Base-by-base conservation (phyloP, 2,888 invertebrate genomes). In the Caenorhabditis drosophilae region DNA sequence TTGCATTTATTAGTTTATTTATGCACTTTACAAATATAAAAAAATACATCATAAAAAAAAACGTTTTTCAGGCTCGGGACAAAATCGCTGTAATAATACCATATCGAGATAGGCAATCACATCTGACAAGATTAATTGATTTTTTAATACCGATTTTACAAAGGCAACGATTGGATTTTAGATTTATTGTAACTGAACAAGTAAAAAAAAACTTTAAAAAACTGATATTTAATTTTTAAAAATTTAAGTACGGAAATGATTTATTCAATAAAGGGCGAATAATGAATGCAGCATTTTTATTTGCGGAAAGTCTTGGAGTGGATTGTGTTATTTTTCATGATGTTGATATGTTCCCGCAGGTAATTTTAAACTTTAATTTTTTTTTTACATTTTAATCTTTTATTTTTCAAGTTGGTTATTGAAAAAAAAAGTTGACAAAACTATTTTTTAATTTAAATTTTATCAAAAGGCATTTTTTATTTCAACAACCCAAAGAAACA, bases 321-420 rank as follows among this genome's bases (percentile, higher is more conserved):
- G 77, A 81, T 47, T 83, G 83, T 61, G 80, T 83, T 31, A 69
- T 83, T 9, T 83, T 83, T 52, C 83, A 83, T 53, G 83, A 83
- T 52, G 86, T 85, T 12, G 87, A 87, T 70, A 82, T 87, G 73
- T 83, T 86, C 42, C 86, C 86, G 0, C 81, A 76, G 59, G 70
- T 69, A 15, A 46, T 25, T 36, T 15, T 15, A n/a, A 12, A 23
- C 6, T 44, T 12, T 44, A 44, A 44, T 16, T 23, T 41, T 41
- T 41, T n/a, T n/a, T n/a, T n/a, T n/a, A n/a, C n/a, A 45, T 11
- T 9, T 20, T 11, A 23, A 45, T 45, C 11, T 41, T 41, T 34
- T 34, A 12, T 12, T 11, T 34, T 12, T 12, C n/a, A 16, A 12
- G n/a, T 9, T 12, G 16, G 7, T 16, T 16, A 18, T 16, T 45